Evolutionary conservation across 2,113 vertebrate species (phyloP).

Genomic region (Nesospiza acunhae): DNA sequence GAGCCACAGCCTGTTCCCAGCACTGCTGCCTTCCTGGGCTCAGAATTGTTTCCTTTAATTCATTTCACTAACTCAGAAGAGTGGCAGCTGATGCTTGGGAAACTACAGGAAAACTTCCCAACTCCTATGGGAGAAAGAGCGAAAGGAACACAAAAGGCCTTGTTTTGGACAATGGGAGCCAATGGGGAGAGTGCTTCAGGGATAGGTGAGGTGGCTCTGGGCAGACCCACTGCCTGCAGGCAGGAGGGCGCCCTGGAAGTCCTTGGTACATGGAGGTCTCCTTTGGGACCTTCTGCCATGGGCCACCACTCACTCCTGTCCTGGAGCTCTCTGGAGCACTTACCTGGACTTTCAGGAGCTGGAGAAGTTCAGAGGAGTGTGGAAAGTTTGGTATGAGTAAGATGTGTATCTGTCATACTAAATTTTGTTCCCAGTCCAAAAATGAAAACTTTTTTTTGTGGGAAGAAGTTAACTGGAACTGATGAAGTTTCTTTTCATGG

Average conservation of each 20-base stretch:
- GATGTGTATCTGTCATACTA: neutral
- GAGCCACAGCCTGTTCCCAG: neutral
- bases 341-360: neutral
- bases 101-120: neutral
- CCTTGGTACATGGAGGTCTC: neutral
- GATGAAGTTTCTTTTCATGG: conserved; percentile 58
- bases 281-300: too few relatives aligned
- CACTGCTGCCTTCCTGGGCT: neutral
- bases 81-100: neutral
- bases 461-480: conserved; percentile 55
- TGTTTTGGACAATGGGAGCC: neutral
- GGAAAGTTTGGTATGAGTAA: fast-evolving
- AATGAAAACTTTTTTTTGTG: conserved; percentile 42
- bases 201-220: neutral
- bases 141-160: neutral
- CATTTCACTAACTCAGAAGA: neutral
- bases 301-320: neutral
- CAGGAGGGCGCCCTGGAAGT: neutral
- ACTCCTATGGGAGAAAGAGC: neutral
- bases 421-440: neutral
- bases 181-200: neutral
- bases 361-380: neutral
- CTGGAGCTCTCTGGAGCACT: neutral
- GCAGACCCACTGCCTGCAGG: neutral
- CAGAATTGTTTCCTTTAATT: neutral